Percentiles rank a stretch among this genome's conserved stretches.
phyloP scores from a whole-genome alignment of 2,797 vertebrate genomes.

The Clarias platycephalus region DNA sequence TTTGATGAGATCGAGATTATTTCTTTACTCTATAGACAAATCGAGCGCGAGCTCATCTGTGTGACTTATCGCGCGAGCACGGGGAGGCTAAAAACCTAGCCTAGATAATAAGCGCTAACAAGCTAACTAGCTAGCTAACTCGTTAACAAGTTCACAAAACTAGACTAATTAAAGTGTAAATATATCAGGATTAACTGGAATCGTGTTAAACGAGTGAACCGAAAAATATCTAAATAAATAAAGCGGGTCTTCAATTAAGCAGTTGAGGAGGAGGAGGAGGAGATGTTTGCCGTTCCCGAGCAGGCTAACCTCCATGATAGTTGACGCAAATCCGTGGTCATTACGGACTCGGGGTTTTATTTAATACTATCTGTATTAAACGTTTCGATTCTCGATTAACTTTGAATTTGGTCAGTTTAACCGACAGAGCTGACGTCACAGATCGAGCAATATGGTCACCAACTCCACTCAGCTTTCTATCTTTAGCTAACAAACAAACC shows the following conservation, averaged over 20 bases:
- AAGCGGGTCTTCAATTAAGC: neutral
- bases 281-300: neutral
- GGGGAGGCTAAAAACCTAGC: neutral
- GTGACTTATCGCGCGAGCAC: neutral
- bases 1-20: neutral
- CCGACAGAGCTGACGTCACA: neutral
- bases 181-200: neutral
- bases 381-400: neutral
- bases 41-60: neutral
- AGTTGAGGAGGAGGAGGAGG: neutral
- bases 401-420: neutral
- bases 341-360: neutral
- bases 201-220: neutral
- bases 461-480: neutral
- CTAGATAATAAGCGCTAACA: slow-evolving; percentile 8
- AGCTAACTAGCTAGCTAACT: neutral
- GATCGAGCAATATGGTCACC: neutral
- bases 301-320: neutral
- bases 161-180: too few relatives aligned
- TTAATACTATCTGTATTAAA: neutral
- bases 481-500: neutral
- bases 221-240: neutral
- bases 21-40: neutral
- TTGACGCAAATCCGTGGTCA: neutral
- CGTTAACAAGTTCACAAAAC: neutral